Base-by-base conservation (phyloP, 2,888 invertebrate genomes). In the Cacoxenus indagator region DNA sequence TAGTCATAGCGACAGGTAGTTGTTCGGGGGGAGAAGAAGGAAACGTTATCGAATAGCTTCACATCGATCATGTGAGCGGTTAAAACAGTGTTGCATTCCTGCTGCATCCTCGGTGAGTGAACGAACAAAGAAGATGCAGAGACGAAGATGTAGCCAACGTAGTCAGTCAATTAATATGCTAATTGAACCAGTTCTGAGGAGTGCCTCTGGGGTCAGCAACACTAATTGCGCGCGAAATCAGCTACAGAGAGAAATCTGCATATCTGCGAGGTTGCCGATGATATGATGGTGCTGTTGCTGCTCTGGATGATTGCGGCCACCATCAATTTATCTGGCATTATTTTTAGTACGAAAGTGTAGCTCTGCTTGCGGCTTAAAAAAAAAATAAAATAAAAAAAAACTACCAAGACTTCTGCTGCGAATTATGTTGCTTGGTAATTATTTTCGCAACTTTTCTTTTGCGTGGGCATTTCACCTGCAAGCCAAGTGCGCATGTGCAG, bases 161-260 rank as follows among this genome's bases (percentile, higher is more conserved):
- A 55, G 55, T 55, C 26, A 55, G 55, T 62, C 61, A 62, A 62
- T 62, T 62, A 62, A 62, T 62, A 62, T 62, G 61, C 17, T 62
- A 62, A 62, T 62, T 62, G 61, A 24, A 62, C 61, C 61, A 62
- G 61, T 62, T 62, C 27, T 27, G 14, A 4, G 37, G 11, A 43
- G 61, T 17, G 59, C 59, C 31, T 59, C 11, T 31, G 19, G 51
- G 51, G 51, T 22, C 19, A 31, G 26, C 22, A 22, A 17, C 57
- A 4, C 19, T 22, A 27, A 59, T 27, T 55, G 55, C 55, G 51
- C 51, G 9, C 24, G 19, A 51, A 51, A 19, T 9, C 51, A 51
- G 51, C 17, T 22, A 22, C 51, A n/a, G n/a, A 22, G 17, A 51
- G 22, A 22, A 51, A 51, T 51, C 22, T 51, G 51, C 55, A 55